Base-by-base conservation (phyloP, 2,113 vertebrate genomes). In the Lepidothrix coronata region DNA sequence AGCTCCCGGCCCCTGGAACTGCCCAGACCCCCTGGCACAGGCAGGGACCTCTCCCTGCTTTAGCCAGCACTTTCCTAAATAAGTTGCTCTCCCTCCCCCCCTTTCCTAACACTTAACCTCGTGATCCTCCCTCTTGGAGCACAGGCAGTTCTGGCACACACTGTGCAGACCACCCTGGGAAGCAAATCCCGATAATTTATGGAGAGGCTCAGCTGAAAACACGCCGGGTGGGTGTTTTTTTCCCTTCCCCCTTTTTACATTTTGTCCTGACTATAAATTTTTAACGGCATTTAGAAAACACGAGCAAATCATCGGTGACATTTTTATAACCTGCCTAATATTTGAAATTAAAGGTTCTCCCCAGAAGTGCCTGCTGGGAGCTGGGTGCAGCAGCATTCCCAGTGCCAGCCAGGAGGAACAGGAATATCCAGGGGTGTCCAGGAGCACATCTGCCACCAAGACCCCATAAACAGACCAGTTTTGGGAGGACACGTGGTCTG, bases 231-330 rank as follows among this genome's bases (percentile, higher is more conserved):
- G 48, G 12, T 10, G 12, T 12, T 25, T 14, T 15, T 9, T 3
- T 3, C 12, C 8, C 21, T 15, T 28, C 8, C 31, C 21, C 13
- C 24, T 62, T 88, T 83, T 78, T 65, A 27, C 72, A 58, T 96
- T 96, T 91, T 84, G 41, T 85, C 90, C 85, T 1, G 72, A 33
- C 94, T 55, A 79, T 97, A 97, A 97, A 96, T 97, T 95, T 77
- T 95, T 78, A 90, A 89, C 28, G 79, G 82, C 93, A 89, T 92
- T 97, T 79, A 83, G 95, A 96, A 96, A 97, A 95, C 89, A 75
- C 17, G 76, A 96, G 91, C 96, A 94, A 97, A 97, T 97, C 97
- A 94, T 85, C 86, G 27, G 95, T 76, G 97, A 96, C 88, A 8
- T 58, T 94, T 97, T 97, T 91, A 96, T 95, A 81, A 95, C 96